phyloP scores from a whole-genome alignment of 2,113 vertebrate species.

The Castor canadensis region DNA sequence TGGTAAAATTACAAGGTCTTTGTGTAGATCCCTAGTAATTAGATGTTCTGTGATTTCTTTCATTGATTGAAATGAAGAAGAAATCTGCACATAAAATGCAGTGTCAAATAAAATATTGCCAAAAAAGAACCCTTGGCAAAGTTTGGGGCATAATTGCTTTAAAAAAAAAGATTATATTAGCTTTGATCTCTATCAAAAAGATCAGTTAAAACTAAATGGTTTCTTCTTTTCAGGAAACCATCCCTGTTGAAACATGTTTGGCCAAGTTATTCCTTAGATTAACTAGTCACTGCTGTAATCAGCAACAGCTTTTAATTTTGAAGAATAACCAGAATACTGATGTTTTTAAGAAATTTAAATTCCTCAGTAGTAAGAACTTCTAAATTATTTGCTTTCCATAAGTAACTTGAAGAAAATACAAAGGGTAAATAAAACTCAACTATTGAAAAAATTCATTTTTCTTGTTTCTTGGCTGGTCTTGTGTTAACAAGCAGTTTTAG shows the following conservation, averaged over 20 bases:
- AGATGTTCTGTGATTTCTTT: constrained; percentile 37
- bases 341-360: constrained; percentile 55
- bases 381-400: constrained; percentile 45
- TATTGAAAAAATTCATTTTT: constrained; percentile 19
- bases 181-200: constrained; percentile 8
- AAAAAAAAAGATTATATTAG: background rate
- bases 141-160: background rate
- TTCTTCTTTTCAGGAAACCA: background rate
- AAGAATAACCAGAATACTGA: background rate
- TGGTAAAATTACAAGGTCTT: constrained; percentile 24
- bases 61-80: constrained; percentile 27
- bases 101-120: background rate
- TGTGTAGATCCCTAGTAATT: background rate
- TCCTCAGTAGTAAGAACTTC: background rate
- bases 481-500: background rate
- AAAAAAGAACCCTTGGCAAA: constrained; percentile 1
- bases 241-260: background rate
- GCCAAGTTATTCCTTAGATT: constrained; percentile 3
- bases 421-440: constrained; percentile 21
- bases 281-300: background rate
- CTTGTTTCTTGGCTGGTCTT: constrained; percentile 18
- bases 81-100: constrained; percentile 28
- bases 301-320: constrained; percentile 48
- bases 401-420: constrained; percentile 45
- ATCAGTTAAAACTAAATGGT: background rate